Base-by-base conservation (phyloP, 1,140 invertebrate genomes). In the Drosophila novamexicana region DNA sequence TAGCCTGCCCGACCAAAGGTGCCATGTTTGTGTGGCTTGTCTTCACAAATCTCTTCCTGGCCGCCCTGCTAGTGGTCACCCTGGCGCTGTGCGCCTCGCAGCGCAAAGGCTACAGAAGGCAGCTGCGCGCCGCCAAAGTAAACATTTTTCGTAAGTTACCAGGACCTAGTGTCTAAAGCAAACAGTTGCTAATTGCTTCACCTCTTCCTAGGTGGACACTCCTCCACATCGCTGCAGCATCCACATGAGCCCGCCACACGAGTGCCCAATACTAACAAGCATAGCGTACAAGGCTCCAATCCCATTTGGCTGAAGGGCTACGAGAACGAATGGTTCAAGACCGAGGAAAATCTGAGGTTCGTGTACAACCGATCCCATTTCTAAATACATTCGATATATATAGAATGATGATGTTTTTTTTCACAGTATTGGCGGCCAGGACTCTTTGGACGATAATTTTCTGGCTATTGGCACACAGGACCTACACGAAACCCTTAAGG, bases 291-390 rank as follows among this genome's bases (percentile, higher is more conserved):
- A 93, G 98, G 97, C 37, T 98, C 97, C 7, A 98, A 98, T 94
- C 97, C 98, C 0, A 98, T 98, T 79, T 98, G 97, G 97, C 95
- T 98, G 92, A 96, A 97, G 81, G 96, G 97, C 7, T 98, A 98
- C 88, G 97, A 98, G 93, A 98, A 98, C 92, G 97, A 97, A 90
- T 98, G 97, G 97, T 98, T 97, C 91, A 98, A 98, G 93, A 96
- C 95, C 67, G 96, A 97, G 68, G 96, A 97, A 80, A 96, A 96
- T 16, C 93, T 94, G 37, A 95, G 95, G 95, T 96, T 94, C 8
- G 29, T 1, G 10, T 29, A 0, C 14, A 34, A 6, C 8, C 4
- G 18, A 42, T 22, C 9, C 6, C 18, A 18, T 6, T 12, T 29
- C 9, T 16, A 14, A 29, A 29, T 29, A 29, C 4, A 29, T 22